Base-by-base conservation (phyloP, 1,140 invertebrate species). In the Hydropsyche tenuis region DNA sequence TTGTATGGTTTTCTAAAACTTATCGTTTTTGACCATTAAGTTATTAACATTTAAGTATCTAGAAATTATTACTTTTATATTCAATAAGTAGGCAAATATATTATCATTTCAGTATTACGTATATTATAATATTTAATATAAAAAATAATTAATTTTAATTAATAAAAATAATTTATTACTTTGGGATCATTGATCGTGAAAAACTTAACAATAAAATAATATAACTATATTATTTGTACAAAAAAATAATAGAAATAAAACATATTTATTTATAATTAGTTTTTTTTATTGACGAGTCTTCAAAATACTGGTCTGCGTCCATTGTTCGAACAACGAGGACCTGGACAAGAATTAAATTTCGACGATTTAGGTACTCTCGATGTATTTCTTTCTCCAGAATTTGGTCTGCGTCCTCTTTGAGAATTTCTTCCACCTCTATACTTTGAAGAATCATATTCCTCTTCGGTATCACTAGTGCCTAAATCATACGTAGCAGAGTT, bases 101-200 rank as follows among this genome's bases (percentile, higher is more conserved):
- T 37, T 37, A 4, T 4, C 30, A 37, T 37, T 4, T 37, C 3
- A 37, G 30, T 37, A 37, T 9, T 3, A 37, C 30, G 6, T 5
- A 56, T 51, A 11, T 51, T 11, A 56, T 16, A 23, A 60, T 12
- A 25, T 25, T 7, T 25, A 12, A 60, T 25, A 2, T n/a, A 25
- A 60, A 60, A 27, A 7, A 60, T 60, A 60, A 25, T 60, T 53
- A 11, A 60, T 25, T 60, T 60, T 37, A 37, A 4, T 37, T 9
- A 60, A 27, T 25, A 60, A 12, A 4, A 23, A 23, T 14, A 25
- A 60, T 27, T 22, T 56, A 37, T 37, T 4, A 37, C 30, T 4
- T 37, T 4, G 30, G 30, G 30, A 37, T 37, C 30, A 4, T 37
- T 37, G 30, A 37, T 37, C 30, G 3, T 20, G 3, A 56, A 56